Evolutionary conservation across 2,113 vertebrate genomes (phyloP).

Genomic region (Oryzias woworae): DNA sequence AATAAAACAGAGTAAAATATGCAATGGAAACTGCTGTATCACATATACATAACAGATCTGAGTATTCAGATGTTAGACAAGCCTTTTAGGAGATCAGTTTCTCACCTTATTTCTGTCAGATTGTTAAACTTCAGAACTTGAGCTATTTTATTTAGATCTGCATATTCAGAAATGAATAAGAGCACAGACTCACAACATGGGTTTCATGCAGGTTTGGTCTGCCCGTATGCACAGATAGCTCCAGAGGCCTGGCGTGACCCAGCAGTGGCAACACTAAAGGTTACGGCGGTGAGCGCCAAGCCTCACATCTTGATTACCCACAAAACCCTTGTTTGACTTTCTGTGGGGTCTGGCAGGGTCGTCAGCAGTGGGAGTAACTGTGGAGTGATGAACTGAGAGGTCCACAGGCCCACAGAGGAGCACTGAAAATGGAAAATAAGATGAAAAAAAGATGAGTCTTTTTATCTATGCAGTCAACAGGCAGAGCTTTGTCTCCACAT

Average conservation of each 20-base stretch:
- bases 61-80: neutral
- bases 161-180: constrained; percentile 46
- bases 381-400: constrained; percentile 5
- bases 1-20: no score
- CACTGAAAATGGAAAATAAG: constrained; percentile 31
- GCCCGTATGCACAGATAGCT: constrained; percentile 74
- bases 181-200: constrained; percentile 1
- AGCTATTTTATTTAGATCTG: constrained; percentile 46
- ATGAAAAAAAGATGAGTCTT: constrained; percentile 67
- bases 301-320: constrained; percentile 88
- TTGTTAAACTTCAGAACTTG: constrained; percentile 23
- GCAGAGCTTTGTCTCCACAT: constrained; percentile 91
- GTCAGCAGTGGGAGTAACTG: constrained; percentile 85
- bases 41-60: no score
- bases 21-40: no score
- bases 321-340: constrained; percentile 81
- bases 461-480: constrained; percentile 96
- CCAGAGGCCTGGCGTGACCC: constrained; percentile 59
- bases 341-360: constrained; percentile 82
- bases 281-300: constrained; percentile 83
- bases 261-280: constrained; percentile 78
- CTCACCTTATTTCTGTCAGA: constrained; percentile 14
- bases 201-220: constrained; percentile 19
- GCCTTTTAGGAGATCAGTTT: constrained; percentile 23
- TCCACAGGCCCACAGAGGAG: constrained; percentile 4